Conservation (phyloP, 2,113 vertebrate species). For the Balaeniceps rex region DNA sequence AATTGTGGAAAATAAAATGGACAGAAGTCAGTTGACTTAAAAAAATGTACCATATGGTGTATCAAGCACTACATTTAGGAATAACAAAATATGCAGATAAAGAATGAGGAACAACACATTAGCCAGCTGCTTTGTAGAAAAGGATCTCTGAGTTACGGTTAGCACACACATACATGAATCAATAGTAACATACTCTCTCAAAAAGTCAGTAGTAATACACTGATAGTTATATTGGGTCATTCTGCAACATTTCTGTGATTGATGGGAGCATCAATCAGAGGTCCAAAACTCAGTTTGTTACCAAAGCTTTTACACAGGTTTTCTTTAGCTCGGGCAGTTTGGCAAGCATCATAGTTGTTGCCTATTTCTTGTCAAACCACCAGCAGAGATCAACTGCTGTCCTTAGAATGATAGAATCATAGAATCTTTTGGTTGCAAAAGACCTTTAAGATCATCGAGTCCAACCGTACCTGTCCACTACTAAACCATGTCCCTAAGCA, state of each 20-base stretch:
- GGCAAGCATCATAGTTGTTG: neutral
- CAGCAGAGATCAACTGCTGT: neutral
- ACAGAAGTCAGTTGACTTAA: neutral
- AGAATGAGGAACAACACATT: neutral
- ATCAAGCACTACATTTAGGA: neutral
- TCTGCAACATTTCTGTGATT: neutral
- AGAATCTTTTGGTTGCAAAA: too few species aligned
- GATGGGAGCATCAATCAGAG: neutral
- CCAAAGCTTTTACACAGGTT: neutral
- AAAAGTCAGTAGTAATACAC: neutral
- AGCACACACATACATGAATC: rapidly evolving
- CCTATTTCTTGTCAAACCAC: neutral
- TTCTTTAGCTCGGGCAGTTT: neutral
- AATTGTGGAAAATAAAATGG: neutral
- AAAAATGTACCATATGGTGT: neutral
- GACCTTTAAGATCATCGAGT: too few species aligned
- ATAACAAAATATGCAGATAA: neutral
- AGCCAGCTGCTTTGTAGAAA: neutral
- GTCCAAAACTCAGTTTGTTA: neutral
- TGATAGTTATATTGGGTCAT: neutral
- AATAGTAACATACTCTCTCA: neutral
- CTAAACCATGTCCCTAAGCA: too few species aligned
- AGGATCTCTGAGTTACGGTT: neutral
- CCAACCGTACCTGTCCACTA: too few species aligned
- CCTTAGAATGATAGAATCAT: too few species aligned